These are phyloP conservation scores for Fragum fragum DNA, from an alignment of 2,888 invertebrate species.

Conservation along the genomic window DNA sequence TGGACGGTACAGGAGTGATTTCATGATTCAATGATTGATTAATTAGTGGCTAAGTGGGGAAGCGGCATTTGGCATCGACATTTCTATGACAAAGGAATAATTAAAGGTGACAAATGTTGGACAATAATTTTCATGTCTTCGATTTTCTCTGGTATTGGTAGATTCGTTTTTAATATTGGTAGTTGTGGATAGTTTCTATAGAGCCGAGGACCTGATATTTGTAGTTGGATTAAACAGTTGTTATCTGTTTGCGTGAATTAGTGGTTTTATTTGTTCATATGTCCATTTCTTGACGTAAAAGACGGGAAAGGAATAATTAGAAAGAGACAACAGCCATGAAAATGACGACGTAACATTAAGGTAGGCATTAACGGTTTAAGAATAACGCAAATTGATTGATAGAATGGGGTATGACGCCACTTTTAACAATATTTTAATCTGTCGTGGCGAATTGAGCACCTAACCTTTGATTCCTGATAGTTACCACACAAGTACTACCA, in stretches of 20 bases:
- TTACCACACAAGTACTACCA: no score
- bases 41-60: not conserved
- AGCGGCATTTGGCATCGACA: slow-evolving; percentile 4
- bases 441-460: no score
- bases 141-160: not conserved
- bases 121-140: slow-evolving; percentile 2
- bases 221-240: not conserved
- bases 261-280: slow-evolving; percentile 1
- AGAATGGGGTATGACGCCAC: no score
- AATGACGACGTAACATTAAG: not conserved
- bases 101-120: slow-evolving; percentile 7
- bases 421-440: no score
- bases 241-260: not conserved
- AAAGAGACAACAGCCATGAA: not conserved
- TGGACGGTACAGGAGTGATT: not conserved
- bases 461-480: no score
- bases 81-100: not conserved
- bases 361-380: not conserved
- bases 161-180: not conserved
- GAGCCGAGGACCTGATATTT: not conserved
- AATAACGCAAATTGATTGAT: no score
- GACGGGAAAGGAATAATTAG: not conserved
- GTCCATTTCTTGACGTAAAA: slow-evolving; percentile 4
- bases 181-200: not conserved
- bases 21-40: not conserved